Base-by-base conservation (phyloP, 2,113 vertebrate genomes). In the Paramisgurnus dabryanus region DNA sequence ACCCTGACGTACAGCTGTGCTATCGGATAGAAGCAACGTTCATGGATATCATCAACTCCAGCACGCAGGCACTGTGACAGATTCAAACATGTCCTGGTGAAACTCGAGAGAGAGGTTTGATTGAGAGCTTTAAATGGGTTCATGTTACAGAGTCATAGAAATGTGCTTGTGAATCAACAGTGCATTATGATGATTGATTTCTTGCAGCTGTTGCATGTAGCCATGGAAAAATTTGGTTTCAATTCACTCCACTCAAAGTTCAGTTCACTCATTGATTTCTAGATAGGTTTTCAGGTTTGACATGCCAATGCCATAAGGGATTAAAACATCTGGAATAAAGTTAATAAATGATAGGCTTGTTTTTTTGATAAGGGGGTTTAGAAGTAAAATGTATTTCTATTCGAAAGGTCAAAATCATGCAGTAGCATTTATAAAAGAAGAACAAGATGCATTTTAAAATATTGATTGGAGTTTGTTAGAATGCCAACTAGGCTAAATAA, bases 21-120 rank as follows among this genome's bases (percentile, higher is more conserved):
- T 96, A 98, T 80, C 95, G 95, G 74, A 91, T 99, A 27, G 98
- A 99, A 85, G 95, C 91, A 79, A 98, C 97, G 40, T 95, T 99
- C 89, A 94, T 98, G 86, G 95, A 98, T 81, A 98, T 99, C 15
- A 97, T 99, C 82, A 94, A 94, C 89, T 96, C 95, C 89, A 96
- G 94, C 6, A 95, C 96, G 63, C 94, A 94, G 68, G 93, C 92
- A 65, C 85, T 95, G 78, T 95, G 91, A 41, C 57, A 15, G 39
- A 11, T 2, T 40, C 15, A 39, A 22, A 57, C 17, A 43, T 27
- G 18, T 39, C 27, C 67, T 18, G 45, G 17, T 22, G 27, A 17
- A 39, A 18, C 5, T 64, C 58, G 27, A 34, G 27, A 34, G 27
- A 58, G 5, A 15, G 13, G 57, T 58, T 12, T 58, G 57, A 63